Evolutionary conservation across 2,113 vertebrate genomes (phyloP).

Genomic region (Leptosomus discolor): DNA sequence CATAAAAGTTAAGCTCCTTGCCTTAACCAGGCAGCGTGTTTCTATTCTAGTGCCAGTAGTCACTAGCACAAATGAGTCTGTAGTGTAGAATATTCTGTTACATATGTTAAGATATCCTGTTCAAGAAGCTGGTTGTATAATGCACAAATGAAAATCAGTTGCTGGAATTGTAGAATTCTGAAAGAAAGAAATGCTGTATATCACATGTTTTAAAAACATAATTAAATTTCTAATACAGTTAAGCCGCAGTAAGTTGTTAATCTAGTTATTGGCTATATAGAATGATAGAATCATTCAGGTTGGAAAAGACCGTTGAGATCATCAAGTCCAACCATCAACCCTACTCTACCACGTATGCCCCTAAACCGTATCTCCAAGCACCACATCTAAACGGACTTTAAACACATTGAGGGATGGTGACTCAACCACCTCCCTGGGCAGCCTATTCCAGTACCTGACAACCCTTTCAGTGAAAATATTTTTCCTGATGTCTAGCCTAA

Average conservation of each 20-base stretch:
- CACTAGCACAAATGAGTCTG: not conserved
- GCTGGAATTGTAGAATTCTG: not conserved
- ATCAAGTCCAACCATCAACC: no score
- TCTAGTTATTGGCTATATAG: not conserved
- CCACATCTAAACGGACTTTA: no score
- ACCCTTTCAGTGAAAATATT: no score
- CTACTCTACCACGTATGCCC: no score
- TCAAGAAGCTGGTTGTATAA: not conserved
- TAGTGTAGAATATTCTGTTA: not conserved
- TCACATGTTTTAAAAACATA: not conserved
- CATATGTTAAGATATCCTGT: fast-evolving
- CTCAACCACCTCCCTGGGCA: no score
- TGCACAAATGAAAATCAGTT: not conserved
- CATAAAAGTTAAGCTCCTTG: not conserved
- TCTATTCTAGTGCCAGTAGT: not conserved
- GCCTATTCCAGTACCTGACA: no score
- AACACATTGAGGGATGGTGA: no score
- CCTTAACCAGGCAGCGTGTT: not conserved
- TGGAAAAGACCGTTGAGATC: no score
- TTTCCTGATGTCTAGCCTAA: no score
- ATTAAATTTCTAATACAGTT: not conserved
- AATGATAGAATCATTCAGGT: no score
- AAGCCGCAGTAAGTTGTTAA: not conserved
- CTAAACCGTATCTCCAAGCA: no score
- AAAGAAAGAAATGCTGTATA: not conserved